Evolutionary conservation across 2,888 invertebrate species (phyloP).

Genomic region (Caenorhabditis sp.): DNA sequence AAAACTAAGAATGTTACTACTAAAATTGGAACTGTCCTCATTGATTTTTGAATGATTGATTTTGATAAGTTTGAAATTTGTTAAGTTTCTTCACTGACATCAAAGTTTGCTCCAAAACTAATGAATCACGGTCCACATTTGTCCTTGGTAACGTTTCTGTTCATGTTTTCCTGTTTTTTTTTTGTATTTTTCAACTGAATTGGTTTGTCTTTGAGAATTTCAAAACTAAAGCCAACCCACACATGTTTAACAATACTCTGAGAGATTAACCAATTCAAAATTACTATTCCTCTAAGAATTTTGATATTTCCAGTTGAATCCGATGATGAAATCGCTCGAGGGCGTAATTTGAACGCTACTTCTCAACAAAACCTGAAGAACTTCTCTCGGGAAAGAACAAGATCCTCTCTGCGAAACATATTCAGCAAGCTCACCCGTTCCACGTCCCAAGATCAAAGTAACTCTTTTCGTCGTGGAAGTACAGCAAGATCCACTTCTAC

Average conservation of each 20-base stretch:
- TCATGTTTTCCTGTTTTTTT: constrained; percentile 3
- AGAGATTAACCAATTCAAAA: constrained; percentile 34
- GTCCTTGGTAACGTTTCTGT: constrained; percentile 46
- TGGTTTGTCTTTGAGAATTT: constrained; percentile 13
- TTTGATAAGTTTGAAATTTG: not conserved
- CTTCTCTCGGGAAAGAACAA: constrained; percentile 79
- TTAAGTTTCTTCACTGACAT: no score
- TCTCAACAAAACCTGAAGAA: constrained; percentile 67
- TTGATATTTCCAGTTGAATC: constrained; percentile 78
- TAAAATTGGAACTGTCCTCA: no score
- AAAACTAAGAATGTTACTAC: no score
- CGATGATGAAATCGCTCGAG: constrained; percentile 81
- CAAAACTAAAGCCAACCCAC: not conserved
- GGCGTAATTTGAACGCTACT: constrained; percentile 65
- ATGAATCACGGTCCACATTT: constrained; percentile 32
- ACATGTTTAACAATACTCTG: constrained; percentile 2
- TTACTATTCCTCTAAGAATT: constrained; percentile 2
- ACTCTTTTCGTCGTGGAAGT: constrained; percentile 68
- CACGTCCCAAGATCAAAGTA: constrained; percentile 78
- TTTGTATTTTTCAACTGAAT: constrained; percentile 12
- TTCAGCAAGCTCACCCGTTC: constrained; percentile 79
- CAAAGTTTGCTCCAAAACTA: not conserved
- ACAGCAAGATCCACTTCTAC: constrained; percentile 73
- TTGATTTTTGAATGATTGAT: no score
- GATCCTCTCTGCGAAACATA: constrained; percentile 81